Conservation (phyloP, 1,140 invertebrate genomes). For the Hesperophylax magnus region DNA sequence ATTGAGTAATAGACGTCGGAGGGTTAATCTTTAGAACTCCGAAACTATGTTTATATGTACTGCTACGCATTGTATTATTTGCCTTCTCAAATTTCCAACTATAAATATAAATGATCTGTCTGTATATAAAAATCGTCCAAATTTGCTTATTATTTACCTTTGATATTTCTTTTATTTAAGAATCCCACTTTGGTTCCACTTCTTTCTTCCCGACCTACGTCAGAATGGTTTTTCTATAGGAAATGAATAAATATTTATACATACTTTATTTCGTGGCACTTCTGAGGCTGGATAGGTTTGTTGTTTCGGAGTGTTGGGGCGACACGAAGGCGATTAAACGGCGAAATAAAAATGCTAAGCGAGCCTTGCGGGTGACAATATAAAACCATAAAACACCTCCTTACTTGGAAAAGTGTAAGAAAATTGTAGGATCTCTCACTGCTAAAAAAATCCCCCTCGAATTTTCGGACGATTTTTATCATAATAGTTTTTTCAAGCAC, state of each 20-base stretch:
- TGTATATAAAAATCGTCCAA: background rate
- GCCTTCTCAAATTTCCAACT: background rate
- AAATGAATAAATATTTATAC: slow-evolving; percentile 38
- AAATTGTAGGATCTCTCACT: slow-evolving; percentile 25
- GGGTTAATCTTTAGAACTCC: too few species aligned
- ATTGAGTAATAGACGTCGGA: too few species aligned
- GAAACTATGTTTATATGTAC: too few species aligned
- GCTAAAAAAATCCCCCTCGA: background rate
- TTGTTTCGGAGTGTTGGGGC: slow-evolving; percentile 29
- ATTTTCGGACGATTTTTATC: slow-evolving; percentile 23
- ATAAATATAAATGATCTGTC: background rate
- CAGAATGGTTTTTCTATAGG: slow-evolving; percentile 23
- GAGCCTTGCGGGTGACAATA: slow-evolving; percentile 49
- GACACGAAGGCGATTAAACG: slow-evolving; percentile 49
- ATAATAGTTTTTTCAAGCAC: slow-evolving; percentile 22
- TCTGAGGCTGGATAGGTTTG: slow-evolving; percentile 2
- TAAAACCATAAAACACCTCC: slow-evolving; percentile 49
- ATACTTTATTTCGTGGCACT: background rate
- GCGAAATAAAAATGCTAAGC: slow-evolving; percentile 54
- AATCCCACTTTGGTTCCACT: background rate
- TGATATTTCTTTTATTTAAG: background rate
- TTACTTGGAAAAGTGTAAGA: slow-evolving; percentile 28
- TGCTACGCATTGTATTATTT: background rate
- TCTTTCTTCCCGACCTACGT: background rate
- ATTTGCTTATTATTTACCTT: background rate